These are phyloP conservation scores for Calliopsis andreniformis DNA, from an alignment of 1,140 invertebrate genomes.

Conservation along the genomic window DNA sequence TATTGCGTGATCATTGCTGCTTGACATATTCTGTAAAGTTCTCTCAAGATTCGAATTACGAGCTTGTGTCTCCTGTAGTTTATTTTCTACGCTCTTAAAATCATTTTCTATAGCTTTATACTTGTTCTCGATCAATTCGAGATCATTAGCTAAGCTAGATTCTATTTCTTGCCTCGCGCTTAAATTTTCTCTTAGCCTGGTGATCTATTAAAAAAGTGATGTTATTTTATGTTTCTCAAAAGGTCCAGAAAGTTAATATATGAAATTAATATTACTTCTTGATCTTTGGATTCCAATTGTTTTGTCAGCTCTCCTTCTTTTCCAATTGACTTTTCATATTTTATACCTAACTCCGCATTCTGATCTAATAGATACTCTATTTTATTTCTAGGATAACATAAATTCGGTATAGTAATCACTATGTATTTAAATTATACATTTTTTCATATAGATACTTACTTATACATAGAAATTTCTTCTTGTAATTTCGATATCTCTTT, in stretches of 20 bases:
- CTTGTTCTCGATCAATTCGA: slow-evolving; percentile 6
- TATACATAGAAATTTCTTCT: slow-evolving; percentile 19
- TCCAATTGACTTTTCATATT: neutral
- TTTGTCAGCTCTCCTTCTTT: neutral
- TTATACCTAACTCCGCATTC: slow-evolving; percentile 17
- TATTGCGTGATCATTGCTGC: neutral
- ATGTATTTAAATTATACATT: neutral
- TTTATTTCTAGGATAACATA: slow-evolving; percentile 21
- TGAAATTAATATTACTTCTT: slow-evolving; percentile 21
- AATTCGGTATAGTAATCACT: neutral
- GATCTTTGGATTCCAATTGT: neutral
- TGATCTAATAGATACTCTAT: neutral
- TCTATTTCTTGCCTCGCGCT: slow-evolving; percentile 14
- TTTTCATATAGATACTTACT: slow-evolving; percentile 36
- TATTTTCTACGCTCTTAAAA: slow-evolving; percentile 14
- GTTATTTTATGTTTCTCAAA: neutral
- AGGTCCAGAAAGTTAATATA: neutral
- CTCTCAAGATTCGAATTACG: slow-evolving; percentile 5
- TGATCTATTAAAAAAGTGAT: neutral
- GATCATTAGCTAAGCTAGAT: slow-evolving; percentile 20
- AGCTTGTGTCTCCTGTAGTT: slow-evolving; percentile 25
- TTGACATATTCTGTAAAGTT: neutral
- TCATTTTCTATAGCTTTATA: neutral
- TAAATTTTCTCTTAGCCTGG: slow-evolving; percentile 5
- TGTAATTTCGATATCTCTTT: slow-evolving; percentile 16